Base-by-base conservation (phyloP, 2,888 invertebrate genomes). In the Euzetes globulus region DNA sequence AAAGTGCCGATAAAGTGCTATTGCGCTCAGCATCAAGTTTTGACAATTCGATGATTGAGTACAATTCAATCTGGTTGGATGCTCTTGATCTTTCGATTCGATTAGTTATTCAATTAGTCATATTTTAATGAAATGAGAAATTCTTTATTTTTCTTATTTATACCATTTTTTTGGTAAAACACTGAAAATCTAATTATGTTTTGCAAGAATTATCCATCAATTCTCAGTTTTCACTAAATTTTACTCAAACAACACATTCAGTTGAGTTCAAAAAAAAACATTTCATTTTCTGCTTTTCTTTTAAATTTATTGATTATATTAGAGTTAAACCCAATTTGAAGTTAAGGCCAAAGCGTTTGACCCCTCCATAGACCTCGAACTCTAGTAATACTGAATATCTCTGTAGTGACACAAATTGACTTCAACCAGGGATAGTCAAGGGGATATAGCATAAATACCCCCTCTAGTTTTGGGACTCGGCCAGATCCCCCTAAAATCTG, bases 331-430 rank as follows among this genome's bases (percentile, higher is more conserved):
- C 4, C 60, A 60, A 60, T 60, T 60, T 27, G 25, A 22, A 58
- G 58, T 6, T 60, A 19, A 60, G 60, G 60, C 60, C 29, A 60
- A 60, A 60, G 17, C 60, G 29, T 60, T 60, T 63, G 37, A 63
- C 63, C 63, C 33, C n/a, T 27, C n/a, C 5, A 4, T 2, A 27
- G 29, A 60, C 60, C 60, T 17, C 29, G 15, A 13, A 52, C 3
- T 52, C 3, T 7, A 25, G 25, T 13, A 25, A 55, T 22, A 55
- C 13, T 55, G 22, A 25, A 25, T 55, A 55, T 19, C n/a, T 52
- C 27, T 60, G 37, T n/a, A 63, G 17, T 63, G 63, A 63, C 63
- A 63, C 63, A 63, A 63, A 33, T 63, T 60, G 4, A 33, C 5
- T 33, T 33, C n/a, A n/a, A n/a, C n/a, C n/a, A n/a, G n/a, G n/a